These are phyloP conservation scores for Acrobasis repandana DNA, from an alignment of 2,888 invertebrate species.

Conservation along the genomic window DNA sequence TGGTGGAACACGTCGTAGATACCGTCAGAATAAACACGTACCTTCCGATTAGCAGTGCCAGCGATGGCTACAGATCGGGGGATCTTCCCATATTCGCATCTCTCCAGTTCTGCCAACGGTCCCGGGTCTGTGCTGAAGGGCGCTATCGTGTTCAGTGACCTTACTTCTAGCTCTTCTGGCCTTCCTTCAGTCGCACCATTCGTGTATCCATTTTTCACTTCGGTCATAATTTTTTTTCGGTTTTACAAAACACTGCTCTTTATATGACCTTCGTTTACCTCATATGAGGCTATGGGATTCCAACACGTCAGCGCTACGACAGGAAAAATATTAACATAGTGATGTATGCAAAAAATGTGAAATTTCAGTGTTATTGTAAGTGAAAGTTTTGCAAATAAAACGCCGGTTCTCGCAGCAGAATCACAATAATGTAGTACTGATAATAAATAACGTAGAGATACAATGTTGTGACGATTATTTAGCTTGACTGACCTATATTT, in stretches of 20 bases:
- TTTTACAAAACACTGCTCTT: neutral
- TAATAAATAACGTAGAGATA: neutral
- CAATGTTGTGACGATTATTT: neutral
- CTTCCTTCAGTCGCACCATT: neutral
- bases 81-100: constrained; percentile 85
- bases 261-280: neutral
- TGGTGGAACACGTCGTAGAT: constrained; percentile 97
- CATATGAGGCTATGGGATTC: neutral
- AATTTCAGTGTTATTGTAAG: neutral
- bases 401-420: neutral
- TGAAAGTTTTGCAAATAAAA: neutral
- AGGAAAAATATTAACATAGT: neutral
- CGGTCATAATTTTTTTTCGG: neutral
- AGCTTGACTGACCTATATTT: constrained; percentile 2
- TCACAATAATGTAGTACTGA: neutral
- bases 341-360: neutral
- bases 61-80: neutral
- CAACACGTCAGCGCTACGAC: neutral
- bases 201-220: neutral
- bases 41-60: constrained; percentile 84
- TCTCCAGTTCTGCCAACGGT: constrained; percentile 85
- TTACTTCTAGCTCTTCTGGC: neutral
- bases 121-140: constrained; percentile 90
- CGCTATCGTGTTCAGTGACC: constrained; percentile 61
- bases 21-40: constrained; percentile 97